A percentile compares a stretch with the other conserved stretches of the same genome.
Evolutionary conservation across 1,140 invertebrate species (phyloP).

Genomic region (Rhopalosiphum padi): DNA sequence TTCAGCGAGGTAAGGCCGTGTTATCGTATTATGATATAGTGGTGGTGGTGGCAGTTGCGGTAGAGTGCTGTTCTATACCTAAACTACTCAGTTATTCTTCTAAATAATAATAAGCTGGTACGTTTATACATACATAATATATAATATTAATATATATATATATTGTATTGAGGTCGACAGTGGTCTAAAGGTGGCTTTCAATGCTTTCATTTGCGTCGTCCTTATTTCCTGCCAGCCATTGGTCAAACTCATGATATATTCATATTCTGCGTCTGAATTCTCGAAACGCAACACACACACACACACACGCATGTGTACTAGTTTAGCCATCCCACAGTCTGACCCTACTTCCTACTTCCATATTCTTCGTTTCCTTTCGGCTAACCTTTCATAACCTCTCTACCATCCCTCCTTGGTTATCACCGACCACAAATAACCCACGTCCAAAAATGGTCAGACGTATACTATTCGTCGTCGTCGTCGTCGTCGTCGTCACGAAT

Average conservation of each 20-base stretch:
- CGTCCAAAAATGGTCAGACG: neutral
- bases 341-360: neutral
- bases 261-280: slow-evolving; percentile 37
- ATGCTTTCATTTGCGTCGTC: slow-evolving; percentile 16
- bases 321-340: neutral
- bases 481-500: slow-evolving; percentile 39
- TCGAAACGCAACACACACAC: slow-evolving; percentile 2
- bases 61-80: no score
- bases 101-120: slow-evolving; percentile 45
- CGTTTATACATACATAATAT: neutral
- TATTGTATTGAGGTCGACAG: neutral
- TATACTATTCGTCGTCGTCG: neutral
- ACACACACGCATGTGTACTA: neutral
- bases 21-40: neutral
- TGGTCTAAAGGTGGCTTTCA: slow-evolving; percentile 28
- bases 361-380: neutral
- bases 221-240: neutral
- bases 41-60: neutral
- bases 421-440: neutral
- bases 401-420: neutral
- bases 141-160: neutral
- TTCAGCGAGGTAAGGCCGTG: neutral
- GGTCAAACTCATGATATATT: slow-evolving; percentile 54
- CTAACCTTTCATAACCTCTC: neutral
- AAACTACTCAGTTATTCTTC: slow-evolving; percentile 15